Base-by-base conservation (phyloP, 2,113 vertebrate species). In the Ophthalmolycus amberensis region DNA sequence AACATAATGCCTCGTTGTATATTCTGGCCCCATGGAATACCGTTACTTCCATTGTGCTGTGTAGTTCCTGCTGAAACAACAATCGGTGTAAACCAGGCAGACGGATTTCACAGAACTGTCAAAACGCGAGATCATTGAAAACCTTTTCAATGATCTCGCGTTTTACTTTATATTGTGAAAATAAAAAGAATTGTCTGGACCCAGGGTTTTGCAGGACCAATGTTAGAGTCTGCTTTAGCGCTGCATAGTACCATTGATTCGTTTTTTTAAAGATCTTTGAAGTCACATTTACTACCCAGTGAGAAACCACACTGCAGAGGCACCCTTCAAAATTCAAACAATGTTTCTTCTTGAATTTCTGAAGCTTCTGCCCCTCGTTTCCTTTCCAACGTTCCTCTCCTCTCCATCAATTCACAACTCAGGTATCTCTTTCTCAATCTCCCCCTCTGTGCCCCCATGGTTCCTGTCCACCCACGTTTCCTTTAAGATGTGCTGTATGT, bases 401-500 rank as follows among this genome's bases (percentile, higher is more conserved):
- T 48, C 74, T 52, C 22, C 64, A 80, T 80, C 54, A 60, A 71
- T 76, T 83, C 86, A 89, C 83, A 78, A 89, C 92, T 93, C 91
- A 93, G 92, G 92, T 92, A 92, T 87, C 73, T 85, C 63, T 80
- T 63, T 82, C 67, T 67, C 60, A 77, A 44, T 58, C 38, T 67
- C 14, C 71, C 44, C 67, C 34, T 63, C 7, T 63, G 16, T 77
- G n/a, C 44, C 52, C 62, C 64, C 25, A 27, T 86, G 56, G 32
- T 71, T 71, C 22, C 38, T 85, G 69, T 85, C 60, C 54, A 64
- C 60, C 79, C 58, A 80, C 88, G 84, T 83, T 87, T 90, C 78
- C 71, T 89, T 83, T 89, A 71, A 76, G 29, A 87, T 86, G 85
- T 82, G 75, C 70, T 72, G 46, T 76, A 77, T 71, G 58, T 85